phyloP scores from a whole-genome alignment of 2,888 invertebrate genomes.

The Diogma glabrata region DNA sequence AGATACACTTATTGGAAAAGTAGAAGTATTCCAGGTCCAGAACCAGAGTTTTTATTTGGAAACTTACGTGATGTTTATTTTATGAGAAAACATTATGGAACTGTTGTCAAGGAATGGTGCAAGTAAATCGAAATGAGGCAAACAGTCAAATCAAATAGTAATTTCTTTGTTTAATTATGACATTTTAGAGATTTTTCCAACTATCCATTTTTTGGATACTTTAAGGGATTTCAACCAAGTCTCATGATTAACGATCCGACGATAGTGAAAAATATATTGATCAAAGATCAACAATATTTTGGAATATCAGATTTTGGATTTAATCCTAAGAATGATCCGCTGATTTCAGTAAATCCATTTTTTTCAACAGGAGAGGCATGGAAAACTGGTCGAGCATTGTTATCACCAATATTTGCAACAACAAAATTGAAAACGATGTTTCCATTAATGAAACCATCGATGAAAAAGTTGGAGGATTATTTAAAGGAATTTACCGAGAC shows the following conservation, averaged over 20 bases:
- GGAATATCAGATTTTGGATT: slow-evolving; percentile 2
- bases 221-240: slow-evolving; percentile 4
- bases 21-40: not conserved
- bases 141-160: too few species aligned
- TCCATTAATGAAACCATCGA: not conserved
- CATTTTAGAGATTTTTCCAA: too few species aligned
- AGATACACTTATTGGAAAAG: slow-evolving; percentile 1
- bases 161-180: too few species aligned
- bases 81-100: not conserved
- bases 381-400: slow-evolving; percentile 1
- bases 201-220: slow-evolving; percentile 11
- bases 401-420: slow-evolving; percentile 7
- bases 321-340: slow-evolving; percentile 9
- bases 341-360: slow-evolving; percentile 11
- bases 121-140: not conserved
- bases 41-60: not conserved
- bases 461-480: not conserved
- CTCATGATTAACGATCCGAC: slow-evolving; percentile 7
- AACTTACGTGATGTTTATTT: not conserved
- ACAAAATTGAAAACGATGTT: slow-evolving; percentile 6
- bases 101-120: not conserved
- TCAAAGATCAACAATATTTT: slow-evolving; percentile 10
- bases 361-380: slow-evolving; percentile 8
- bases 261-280: slow-evolving; percentile 11
- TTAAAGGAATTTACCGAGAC: not conserved